Evolutionary conservation across 2,113 vertebrate species (phyloP).

Genomic region (Anguilla rostrata): DNA sequence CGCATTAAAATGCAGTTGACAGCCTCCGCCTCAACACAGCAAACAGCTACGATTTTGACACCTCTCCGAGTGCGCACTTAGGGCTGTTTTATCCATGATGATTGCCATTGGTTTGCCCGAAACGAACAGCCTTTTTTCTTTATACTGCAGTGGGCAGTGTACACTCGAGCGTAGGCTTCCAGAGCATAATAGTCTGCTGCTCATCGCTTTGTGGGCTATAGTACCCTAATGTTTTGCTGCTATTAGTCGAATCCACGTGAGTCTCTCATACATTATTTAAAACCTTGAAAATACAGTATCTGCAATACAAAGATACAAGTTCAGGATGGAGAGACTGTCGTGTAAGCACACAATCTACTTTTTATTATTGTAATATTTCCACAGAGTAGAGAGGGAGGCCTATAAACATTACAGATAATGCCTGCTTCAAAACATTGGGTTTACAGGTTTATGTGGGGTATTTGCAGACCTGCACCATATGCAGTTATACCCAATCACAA

Average conservation of each 20-base stretch:
- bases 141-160: slow-evolving; percentile 7
- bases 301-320: background rate
- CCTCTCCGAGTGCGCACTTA: background rate
- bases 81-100: background rate
- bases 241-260: background rate
- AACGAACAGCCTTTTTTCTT: background rate
- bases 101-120: background rate
- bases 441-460: background rate
- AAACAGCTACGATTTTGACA: background rate
- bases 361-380: background rate
- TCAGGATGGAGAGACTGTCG: background rate
- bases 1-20: background rate
- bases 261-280: background rate
- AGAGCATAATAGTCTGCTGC: background rate
- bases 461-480: background rate
- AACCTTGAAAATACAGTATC: background rate
- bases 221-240: background rate
- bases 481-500: background rate
- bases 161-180: background rate
- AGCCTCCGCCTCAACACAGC: background rate
- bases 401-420: background rate
- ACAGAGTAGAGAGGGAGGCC: background rate
- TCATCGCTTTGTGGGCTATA: background rate
- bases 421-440: background rate
- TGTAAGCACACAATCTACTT: background rate